Evolutionary conservation across 2,888 invertebrate genomes (phyloP).

Genomic region (Himalopsyche kuldschensis): DNA sequence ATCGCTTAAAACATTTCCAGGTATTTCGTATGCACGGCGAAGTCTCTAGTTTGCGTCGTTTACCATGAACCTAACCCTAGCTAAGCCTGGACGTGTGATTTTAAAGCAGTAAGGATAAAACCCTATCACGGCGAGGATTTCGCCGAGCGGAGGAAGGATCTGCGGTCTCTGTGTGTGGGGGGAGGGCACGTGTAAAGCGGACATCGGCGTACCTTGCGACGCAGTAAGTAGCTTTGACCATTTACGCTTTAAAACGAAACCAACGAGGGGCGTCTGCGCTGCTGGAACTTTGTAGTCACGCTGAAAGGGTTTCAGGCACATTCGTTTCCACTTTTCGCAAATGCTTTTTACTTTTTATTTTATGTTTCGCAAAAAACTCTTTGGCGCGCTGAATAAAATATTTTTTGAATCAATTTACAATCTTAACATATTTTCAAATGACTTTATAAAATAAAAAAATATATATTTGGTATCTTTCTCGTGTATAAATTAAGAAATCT

Average conservation of each 20-base stretch:
- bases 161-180: background rate
- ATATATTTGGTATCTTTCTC: too few relatives aligned
- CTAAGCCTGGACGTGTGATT: constrained; percentile 24
- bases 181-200: background rate
- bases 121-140: constrained; percentile 11
- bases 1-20: background rate
- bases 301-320: background rate
- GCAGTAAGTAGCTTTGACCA: constrained; percentile 16
- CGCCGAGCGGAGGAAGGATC: background rate
- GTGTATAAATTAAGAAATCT: too few relatives aligned
- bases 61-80: background rate
- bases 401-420: too few relatives aligned
- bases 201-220: background rate
- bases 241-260: background rate
- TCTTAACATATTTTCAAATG: too few relatives aligned
- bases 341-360: background rate
- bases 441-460: too few relatives aligned
- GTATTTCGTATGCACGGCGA: background rate
- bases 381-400: background rate
- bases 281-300: background rate
- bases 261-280: background rate
- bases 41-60: background rate
- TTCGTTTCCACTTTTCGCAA: background rate
- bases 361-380: background rate
- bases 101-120: constrained; percentile 19